Percentiles rank a stretch among this genome's conserved stretches.
Evolutionary conservation across 2,888 invertebrate genomes (phyloP).

Genomic region (Furcula furcula): DNA sequence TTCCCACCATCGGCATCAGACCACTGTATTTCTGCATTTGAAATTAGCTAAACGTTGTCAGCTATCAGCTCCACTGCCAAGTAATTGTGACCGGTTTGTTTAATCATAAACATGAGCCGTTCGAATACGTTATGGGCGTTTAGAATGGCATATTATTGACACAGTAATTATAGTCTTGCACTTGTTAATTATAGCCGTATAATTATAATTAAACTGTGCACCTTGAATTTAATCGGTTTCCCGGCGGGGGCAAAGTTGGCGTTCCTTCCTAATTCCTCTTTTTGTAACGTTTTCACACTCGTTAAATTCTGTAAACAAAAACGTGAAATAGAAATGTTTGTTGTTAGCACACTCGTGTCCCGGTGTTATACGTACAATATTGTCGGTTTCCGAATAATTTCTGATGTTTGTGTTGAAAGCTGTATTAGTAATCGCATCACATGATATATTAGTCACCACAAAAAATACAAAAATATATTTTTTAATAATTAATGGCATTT

Average conservation of each 20-base stretch:
- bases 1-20: constrained; percentile 47
- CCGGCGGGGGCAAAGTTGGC: constrained; percentile 44
- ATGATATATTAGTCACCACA: too few relatives aligned
- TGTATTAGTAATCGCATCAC: constrained; percentile 38
- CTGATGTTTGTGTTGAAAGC: constrained; percentile 60
- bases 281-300: constrained; percentile 59
- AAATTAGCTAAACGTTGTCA: constrained; percentile 34
- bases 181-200: constrained; percentile 2
- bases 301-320: constrained; percentile 54
- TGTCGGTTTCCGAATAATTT: constrained; percentile 48
- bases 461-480: too few relatives aligned
- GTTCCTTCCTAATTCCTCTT: constrained; percentile 47
- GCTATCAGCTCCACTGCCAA: constrained; percentile 21
- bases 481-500: constrained; percentile 36
- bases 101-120: constrained; percentile 5
- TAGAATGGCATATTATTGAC: constrained; percentile 3
- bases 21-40: constrained; percentile 40
- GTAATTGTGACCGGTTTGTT: constrained; percentile 30
- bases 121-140: constrained; percentile 11
- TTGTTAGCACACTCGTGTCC: not conserved
- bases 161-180: constrained; percentile 3
- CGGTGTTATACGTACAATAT: constrained; percentile 43
- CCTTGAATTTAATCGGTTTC: constrained; percentile 54
- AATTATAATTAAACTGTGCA: constrained; percentile 23
- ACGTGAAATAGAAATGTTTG: not conserved